Base-by-base conservation (phyloP, 2,888 invertebrate species). In the Cheilosia scutellata region DNA sequence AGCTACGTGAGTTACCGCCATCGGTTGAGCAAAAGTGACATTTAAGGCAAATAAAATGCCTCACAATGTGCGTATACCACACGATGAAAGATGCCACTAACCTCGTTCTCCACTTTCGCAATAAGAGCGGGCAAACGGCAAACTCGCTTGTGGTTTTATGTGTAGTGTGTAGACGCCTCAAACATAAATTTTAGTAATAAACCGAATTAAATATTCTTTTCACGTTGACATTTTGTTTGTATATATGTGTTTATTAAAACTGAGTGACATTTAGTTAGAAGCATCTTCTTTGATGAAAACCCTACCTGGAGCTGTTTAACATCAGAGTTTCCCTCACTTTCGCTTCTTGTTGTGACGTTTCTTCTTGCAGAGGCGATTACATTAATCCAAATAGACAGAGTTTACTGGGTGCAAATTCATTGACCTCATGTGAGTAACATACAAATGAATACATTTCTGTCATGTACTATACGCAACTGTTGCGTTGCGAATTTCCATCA, bases 101-200 rank as follows among this genome's bases (percentile, higher is more conserved):
- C 82, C 82, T 82, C 72, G 55, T 78, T 83, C 62, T 78, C 78
- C 47, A 74, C 72, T 83, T 83, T 83, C 72, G 82, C 71, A 82
- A 82, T 77, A 13, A 5, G 9, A 51, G 31, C 49, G 44, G 55
- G 31, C 47, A 27, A 76, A 62, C 76, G 60, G 60, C 29, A 51
- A 13, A 37, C 16, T 66, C 51, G 31, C 37, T 37, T 37, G 37
- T 11, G 37, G 37, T 37, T 33, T 33, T 33, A 79, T 16, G 44
- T 16, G 44, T 6, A 20, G 20, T 20, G 20, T 20, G 5, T 27
- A n/a, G 63, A 53, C 29, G 53, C 53, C n/a, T 42, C 40, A 25
- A 51, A 71, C 70, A 70, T 76, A 65, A 71, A 76, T 65, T 40
- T 76, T 42, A 65, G 71, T 40, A 71, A 82, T 77, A 71, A 82